Evolutionary conservation across 2,113 vertebrate genomes (phyloP).

Genomic region (Barnardius zonarius): DNA sequence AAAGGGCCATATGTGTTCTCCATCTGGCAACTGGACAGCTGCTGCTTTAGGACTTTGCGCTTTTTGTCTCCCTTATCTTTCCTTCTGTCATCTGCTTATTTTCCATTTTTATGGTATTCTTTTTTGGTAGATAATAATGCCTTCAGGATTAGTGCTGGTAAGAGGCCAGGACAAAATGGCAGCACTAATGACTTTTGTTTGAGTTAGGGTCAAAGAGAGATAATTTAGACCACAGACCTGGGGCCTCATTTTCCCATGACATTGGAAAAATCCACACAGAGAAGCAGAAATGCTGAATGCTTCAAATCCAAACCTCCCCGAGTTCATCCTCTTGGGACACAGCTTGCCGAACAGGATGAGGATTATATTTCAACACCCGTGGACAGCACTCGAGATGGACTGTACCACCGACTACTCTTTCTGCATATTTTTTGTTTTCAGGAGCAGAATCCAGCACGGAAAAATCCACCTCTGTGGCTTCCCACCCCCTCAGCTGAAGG

Average conservation of each 20-base stretch:
- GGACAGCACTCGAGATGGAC: background rate
- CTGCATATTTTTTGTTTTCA: background rate
- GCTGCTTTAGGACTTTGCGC: constrained; percentile 41
- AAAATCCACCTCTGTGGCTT: background rate
- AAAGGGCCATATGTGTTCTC: background rate
- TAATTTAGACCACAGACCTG: background rate
- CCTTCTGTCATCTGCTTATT: constrained; percentile 56
- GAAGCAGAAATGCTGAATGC: background rate
- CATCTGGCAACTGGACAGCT: background rate
- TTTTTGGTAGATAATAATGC: constrained; percentile 34
- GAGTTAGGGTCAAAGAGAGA: constrained; percentile 5
- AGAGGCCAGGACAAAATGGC: constrained; percentile 54
- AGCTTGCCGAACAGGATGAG: constrained; percentile 21
- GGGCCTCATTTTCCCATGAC: constrained; percentile 44
- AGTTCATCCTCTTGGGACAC: background rate
- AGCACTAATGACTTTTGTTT: background rate
- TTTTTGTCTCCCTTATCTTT: constrained; percentile 32
- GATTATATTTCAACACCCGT: background rate
- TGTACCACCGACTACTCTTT: background rate
- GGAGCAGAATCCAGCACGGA: background rate
- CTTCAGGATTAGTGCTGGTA: constrained; percentile 34
- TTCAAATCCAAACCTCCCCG: constrained; percentile 7
- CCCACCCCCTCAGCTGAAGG: background rate
- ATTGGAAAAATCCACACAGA: constrained; percentile 43
- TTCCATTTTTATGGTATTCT: constrained; percentile 38